Evolutionary conservation across 2,113 vertebrate genomes (phyloP), one percentile per base, ranked within the genome.

Genomic region (Eidolon helvum): DNA sequence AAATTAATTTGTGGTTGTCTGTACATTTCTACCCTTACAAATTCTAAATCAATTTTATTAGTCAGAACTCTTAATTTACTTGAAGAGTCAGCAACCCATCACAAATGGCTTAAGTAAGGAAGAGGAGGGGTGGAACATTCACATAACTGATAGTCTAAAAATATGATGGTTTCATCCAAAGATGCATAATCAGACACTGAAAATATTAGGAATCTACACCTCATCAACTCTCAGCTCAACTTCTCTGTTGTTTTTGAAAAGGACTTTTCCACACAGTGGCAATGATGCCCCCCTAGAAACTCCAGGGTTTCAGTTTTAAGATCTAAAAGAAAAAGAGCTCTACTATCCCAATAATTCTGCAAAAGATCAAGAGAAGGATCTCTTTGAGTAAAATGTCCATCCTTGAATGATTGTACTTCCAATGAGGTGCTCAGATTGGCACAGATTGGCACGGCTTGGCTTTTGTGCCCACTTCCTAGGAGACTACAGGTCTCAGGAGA

Each of bases 31-130:
- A 96, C 15, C 26, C 3, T 74, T 90, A 96, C 30, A 95, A 77
- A 94, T 77, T 90, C 38, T 92, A 97, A 97, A 87, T 92, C 80
- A 92, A 5, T 87, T 90, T 94, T 86, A 72, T 90, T 97, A 89
- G 40, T 77, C 72, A 80, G 24, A 75, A 78, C 12, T 1, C 22
- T 55, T 50, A 19, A 26, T 86, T 84, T 77, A 48, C n/a, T 84
- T 48, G 12, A 1, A 78, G 11, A 82, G 53, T 80, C 22, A 80
- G 77, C 63, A 87, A 57, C 2, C 5, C 22, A 71, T 57, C 21
- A 95, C 38, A 22, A 55, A 71, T 22, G 10, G 19, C 12, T 82
- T 86, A 74, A 66, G 38, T 75, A 77, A 69, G 26, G 19, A 87
- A 72, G 10, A 59, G 55, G 9, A 80, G 19, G 14, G 0, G 6